Evolutionary conservation across 2,113 vertebrate species (phyloP).

Genomic region (Marmota flaviventris): DNA sequence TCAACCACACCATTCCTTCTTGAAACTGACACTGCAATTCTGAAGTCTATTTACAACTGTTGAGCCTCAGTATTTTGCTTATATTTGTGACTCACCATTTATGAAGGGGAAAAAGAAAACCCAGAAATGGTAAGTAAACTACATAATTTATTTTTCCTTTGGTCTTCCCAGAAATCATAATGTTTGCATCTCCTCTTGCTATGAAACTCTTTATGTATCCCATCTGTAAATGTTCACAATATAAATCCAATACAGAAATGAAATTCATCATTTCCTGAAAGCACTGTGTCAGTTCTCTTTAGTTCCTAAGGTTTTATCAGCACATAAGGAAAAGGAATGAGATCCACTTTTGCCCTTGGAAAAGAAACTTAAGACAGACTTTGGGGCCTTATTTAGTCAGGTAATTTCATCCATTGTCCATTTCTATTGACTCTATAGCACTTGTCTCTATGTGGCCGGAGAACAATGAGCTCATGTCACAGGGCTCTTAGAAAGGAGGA

Average conservation of each 20-base stretch:
- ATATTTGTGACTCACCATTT: conserved; percentile 54
- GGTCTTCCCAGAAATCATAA: conserved; percentile 38
- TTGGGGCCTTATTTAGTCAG: neutral
- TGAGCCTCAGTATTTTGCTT: neutral
- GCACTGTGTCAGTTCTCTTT: neutral
- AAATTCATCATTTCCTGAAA: conserved; percentile 57
- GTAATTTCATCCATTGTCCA: neutral
- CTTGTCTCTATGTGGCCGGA: neutral
- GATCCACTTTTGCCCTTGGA: neutral
- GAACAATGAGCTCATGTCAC: neutral
- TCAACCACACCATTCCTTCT: neutral
- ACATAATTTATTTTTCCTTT: conserved; percentile 55
- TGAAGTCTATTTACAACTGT: conserved; percentile 48
- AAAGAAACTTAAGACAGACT: neutral
- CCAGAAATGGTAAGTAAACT: conserved; percentile 46
- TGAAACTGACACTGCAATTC: neutral
- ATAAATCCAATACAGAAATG: conserved; percentile 42
- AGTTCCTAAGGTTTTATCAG: neutral
- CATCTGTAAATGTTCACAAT: conserved; percentile 64
- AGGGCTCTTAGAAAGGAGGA: neutral
- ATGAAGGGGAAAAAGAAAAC: neutral
- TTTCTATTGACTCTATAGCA: neutral
- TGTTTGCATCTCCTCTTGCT: conserved; percentile 49
- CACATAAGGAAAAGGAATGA: neutral
- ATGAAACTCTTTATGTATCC: conserved; percentile 37